Base-by-base conservation (phyloP, 2,888 invertebrate genomes). In the Chirona hameri region DNA sequence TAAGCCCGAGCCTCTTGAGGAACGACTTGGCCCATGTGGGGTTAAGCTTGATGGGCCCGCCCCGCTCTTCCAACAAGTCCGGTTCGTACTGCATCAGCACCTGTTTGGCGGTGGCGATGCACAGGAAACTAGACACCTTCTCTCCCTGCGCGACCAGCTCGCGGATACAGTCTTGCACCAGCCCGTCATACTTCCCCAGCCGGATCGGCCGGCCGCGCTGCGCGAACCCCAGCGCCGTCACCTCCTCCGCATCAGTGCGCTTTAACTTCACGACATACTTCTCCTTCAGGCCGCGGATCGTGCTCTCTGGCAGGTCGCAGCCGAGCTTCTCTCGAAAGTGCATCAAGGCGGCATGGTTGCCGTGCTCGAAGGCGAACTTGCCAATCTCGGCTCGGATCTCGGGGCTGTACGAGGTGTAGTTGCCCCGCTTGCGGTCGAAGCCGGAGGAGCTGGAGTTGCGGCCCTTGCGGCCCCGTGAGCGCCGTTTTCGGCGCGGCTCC, bases 21-120 rank as follows among this genome's bases (percentile, higher is more conserved):
- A 87, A 87, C 29, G 86, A 86, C 83, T 87, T 88, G 24, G 88
- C 88, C 89, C 89, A 89, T 7, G 88, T 87, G 52, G 86, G 85
- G 84, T 88, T 88, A 39, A 89, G 86, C 60, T 87, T 87, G n/a
- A 88, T 86, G 39, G 86, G 86, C 24, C 89, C 89, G 27, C 89
- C 89, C 84, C 88, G 86, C 84, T 88, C 88, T 76, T 87, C 87
- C 83, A 89, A 85, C 15, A 88, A 85, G 9, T 86, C 86, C 1
- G 88, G 88, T 55, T 86, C 86, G 83, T 87, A 86, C 83, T 87
- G 87, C 84, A 87, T 84, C 81, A 89, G 87, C 82, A 88, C 88
- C 72, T 87, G 87, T 79, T 87, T 86, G 31, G 88, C 88, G 65
- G 88, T 87, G 55, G 87, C 86, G 69, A 89, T 87, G 12, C 87